A percentile compares a stretch with the other conserved stretches of the same genome.
These are phyloP conservation scores for Dermochelys coriacea DNA, from an alignment of 2,797 vertebrate genomes.

Conservation along the genomic window DNA sequence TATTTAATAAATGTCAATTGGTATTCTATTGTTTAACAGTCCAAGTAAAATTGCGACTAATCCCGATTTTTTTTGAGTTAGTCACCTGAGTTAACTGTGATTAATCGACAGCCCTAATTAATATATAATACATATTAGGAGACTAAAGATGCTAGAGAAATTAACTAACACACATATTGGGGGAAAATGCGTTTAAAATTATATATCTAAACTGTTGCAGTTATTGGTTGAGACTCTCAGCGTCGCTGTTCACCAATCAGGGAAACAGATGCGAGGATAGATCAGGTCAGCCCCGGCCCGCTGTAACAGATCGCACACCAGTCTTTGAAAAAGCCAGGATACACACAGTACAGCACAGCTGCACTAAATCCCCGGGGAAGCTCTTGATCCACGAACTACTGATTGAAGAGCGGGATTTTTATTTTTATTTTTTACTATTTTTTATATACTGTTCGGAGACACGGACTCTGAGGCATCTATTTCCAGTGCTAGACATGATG, in stretches of 20 bases:
- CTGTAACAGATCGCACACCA: slow-evolving; percentile 21
- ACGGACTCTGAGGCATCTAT: background rate
- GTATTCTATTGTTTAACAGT: no score
- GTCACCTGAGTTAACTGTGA: no score
- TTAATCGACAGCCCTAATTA: no score
- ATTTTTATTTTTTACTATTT: no score
- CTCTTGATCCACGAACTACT: background rate
- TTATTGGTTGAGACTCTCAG: slow-evolving; percentile 72
- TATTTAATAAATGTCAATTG: no score
- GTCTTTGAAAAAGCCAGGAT: background rate
- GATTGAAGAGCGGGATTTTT: background rate
- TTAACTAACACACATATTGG: background rate
- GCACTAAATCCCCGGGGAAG: background rate
- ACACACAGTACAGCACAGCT: background rate
- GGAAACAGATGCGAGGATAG: slow-evolving; percentile 24
- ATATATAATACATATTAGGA: background rate
- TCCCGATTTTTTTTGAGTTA: no score
- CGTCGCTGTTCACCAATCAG: slow-evolving; percentile 74
- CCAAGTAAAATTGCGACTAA: no score
- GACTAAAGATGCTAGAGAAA: background rate
- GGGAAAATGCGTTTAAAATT: background rate
- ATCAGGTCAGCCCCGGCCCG: background rate
- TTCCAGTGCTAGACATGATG: background rate
- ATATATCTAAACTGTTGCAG: background rate
- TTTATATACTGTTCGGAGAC: background rate